Evolutionary conservation across 2,113 vertebrate genomes (phyloP), one percentile per base, ranked within the genome.

Genomic region (Nanger granti): DNA sequence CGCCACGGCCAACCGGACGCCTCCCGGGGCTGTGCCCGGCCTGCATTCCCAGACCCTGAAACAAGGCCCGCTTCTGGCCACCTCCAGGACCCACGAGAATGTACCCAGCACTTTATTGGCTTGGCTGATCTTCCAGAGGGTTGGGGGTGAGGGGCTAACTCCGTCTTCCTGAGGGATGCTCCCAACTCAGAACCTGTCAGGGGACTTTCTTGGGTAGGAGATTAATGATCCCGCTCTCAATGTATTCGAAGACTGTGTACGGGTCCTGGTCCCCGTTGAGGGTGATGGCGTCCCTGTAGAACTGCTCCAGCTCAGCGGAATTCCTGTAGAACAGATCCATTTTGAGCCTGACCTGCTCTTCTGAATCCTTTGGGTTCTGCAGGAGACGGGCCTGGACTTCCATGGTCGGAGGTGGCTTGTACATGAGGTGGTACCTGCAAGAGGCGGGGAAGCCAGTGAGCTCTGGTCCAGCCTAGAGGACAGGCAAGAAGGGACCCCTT

Each of bases 201-300:
- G 47, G 76, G 49, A 92, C 26, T 87, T 98, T 87, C 79, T 31
- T 89, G 91, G 99, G 99, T 84, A 99, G 98, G 2, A 99, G 99
- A 1, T 98, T 99, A 57, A 99, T 98, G 94, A 99, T 96, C 8
- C 98, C 98, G 49, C 99, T 99, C 98, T 99, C 99, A 73, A 99
- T 98, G 90, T 99, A 98, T 97, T 99, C 99, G 49, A 99, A 99
- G 94, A 99, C 98, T 0, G 96, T 98, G 60, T 99, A 98, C 1
- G 99, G 99, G 94, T 99, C 99, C 98, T 99, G 99, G 97, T 99
- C 99, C 44, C 99, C 99, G 1, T 99, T 99, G 94, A 99, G 17
- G 2, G 98, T 94, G 96, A 99, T 96, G 8, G 99, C 99, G 13
- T 98, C 97, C 93, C 97, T 82, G 80, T 99, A 99, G 55, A 99